These are phyloP conservation scores for Scaptomyza parva DNA, from an alignment of 2,888 invertebrate species.

Conservation along the genomic window DNA sequence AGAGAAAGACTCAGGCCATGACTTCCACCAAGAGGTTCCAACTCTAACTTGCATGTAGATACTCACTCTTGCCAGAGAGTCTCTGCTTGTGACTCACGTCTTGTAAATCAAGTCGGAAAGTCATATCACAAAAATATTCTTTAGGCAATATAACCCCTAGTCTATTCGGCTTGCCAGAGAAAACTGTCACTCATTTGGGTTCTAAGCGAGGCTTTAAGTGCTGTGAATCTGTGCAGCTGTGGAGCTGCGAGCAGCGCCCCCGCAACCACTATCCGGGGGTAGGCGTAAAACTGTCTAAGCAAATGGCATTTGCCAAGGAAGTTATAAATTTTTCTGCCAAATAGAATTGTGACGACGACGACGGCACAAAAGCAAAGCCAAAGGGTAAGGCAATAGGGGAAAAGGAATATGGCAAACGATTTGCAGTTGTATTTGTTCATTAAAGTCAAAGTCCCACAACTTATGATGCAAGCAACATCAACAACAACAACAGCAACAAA, in stretches of 20 bases:
- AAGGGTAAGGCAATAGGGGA: background rate
- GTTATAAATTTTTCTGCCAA: conserved; percentile 79
- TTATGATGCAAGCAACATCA: conserved; percentile 29
- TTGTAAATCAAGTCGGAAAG: conserved; percentile 32
- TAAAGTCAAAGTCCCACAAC: conserved; percentile 66
- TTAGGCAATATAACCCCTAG: background rate
- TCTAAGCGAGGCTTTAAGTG: conserved; percentile 72
- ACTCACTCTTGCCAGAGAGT: conserved; percentile 5
- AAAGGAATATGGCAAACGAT: conserved; percentile 16
- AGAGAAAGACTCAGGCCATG: background rate
- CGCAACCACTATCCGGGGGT: conserved; percentile 54
- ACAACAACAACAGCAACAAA: conserved; percentile 31
- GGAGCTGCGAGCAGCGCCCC: conserved; percentile 46
- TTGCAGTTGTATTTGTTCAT: conserved; percentile 63
- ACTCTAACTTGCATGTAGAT: conserved; percentile 13
- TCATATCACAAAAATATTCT: conserved; percentile 46
- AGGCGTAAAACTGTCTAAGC: conserved; percentile 79
- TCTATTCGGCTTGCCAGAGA: conserved; percentile 8
- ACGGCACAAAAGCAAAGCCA: conserved; percentile 15
- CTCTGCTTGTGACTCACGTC: conserved; percentile 45
- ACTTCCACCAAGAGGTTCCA: background rate
- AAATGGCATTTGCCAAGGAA: conserved; percentile 78
- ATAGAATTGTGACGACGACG: conserved; percentile 61
- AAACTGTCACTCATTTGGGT: conserved; percentile 58
- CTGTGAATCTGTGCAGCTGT: conserved; percentile 21